Evolutionary conservation across 2,797 vertebrate genomes (phyloP).

Genomic region (Cheirogaleus major): DNA sequence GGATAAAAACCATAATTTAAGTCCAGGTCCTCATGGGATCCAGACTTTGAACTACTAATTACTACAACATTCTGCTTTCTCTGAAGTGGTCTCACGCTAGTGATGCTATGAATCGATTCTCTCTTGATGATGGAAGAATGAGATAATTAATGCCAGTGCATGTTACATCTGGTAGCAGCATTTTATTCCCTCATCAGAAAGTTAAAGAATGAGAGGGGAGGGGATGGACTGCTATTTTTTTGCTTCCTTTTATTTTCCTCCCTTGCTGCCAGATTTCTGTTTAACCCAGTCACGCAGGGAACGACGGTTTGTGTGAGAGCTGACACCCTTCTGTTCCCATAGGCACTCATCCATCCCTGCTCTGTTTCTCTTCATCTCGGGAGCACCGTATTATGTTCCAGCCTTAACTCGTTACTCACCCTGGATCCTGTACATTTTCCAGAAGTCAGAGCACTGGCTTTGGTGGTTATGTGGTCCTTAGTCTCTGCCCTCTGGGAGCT

Average conservation of each 20-base stretch:
- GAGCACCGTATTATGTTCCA: constrained; percentile 39
- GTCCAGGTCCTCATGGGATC: neutral
- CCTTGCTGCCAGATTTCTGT: constrained; percentile 62
- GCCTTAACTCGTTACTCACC: constrained; percentile 56
- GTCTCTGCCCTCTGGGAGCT: constrained; percentile 44
- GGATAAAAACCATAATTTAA: neutral
- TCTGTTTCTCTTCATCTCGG: constrained; percentile 71
- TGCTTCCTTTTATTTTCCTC: neutral
- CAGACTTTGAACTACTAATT: neutral
- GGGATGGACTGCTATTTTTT: neutral
- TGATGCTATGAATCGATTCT: neutral
- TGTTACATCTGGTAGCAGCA: neutral
- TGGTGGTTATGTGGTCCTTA: constrained; percentile 34
- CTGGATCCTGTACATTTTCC: constrained; percentile 56
- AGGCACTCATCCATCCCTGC: constrained; percentile 56
- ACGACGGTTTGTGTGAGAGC: constrained; percentile 64
- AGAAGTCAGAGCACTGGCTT: constrained; percentile 45
- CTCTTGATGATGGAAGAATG: constrained; percentile 28
- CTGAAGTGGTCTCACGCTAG: neutral
- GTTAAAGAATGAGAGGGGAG: neutral
- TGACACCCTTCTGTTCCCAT: constrained; percentile 65
- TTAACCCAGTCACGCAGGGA: neutral
- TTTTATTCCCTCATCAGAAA: constrained; percentile 36
- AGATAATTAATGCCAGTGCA: constrained; percentile 14
- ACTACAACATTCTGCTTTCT: neutral